A percentile compares a stretch with the other conserved stretches of the same genome.
Evolutionary conservation across 2,888 invertebrate genomes (phyloP).

Genomic region (Rapana venosa): DNA sequence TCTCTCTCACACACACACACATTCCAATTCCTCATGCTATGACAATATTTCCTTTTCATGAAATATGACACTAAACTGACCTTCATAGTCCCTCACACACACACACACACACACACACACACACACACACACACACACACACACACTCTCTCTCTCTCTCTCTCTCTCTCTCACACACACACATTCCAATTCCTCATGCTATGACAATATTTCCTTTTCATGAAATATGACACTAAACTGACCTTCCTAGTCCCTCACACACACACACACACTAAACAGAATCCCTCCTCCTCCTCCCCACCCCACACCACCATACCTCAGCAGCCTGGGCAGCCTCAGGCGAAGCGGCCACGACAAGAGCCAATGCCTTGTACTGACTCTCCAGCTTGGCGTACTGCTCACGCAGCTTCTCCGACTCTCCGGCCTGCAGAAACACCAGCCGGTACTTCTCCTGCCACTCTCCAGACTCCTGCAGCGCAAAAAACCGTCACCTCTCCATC

Average conservation of each 20-base stretch:
- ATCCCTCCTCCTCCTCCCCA: no score
- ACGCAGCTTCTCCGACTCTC: slow-evolving; percentile 58
- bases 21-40: no score
- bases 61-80: no score
- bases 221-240: no score
- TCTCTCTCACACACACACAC: not conserved
- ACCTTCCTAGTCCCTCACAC: not conserved
- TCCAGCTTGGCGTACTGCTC: slow-evolving; percentile 65
- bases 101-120: not conserved
- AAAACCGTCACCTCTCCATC: not conserved
- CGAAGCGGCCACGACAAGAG: slow-evolving; percentile 60
- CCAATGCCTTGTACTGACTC: slow-evolving; percentile 68
- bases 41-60: no score
- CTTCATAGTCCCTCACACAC: not conserved
- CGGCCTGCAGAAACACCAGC: slow-evolving; percentile 47
- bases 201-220: no score
- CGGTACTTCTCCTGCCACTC: slow-evolving; percentile 68
- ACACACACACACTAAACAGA: not conserved
- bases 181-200: not conserved
- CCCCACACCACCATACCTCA: slow-evolving; percentile 52
- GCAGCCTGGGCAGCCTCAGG: slow-evolving; percentile 56
- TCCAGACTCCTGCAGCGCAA: slow-evolving; percentile 45
- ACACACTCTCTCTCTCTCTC: not conserved
- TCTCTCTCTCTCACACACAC: not conserved
- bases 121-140: not conserved